Percentiles rank a stretch among this genome's conserved stretches.
These are phyloP conservation scores for Bombus terrestris DNA, from an alignment of 1,140 invertebrate species.

Conservation along the genomic window DNA sequence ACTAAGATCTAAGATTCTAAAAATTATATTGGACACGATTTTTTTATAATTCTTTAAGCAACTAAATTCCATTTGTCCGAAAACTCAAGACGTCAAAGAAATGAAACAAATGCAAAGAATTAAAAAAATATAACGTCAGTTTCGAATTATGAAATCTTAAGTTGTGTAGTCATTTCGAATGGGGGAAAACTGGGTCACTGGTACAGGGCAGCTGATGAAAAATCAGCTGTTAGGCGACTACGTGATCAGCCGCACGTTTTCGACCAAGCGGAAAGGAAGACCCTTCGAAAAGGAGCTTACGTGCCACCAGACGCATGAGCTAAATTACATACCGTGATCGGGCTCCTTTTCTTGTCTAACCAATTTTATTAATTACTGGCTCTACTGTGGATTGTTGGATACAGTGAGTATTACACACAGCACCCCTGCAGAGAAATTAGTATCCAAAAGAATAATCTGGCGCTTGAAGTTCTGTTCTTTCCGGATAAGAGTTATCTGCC, in stretches of 20 bases:
- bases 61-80: not conserved
- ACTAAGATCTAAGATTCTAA: not conserved
- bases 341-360: not conserved
- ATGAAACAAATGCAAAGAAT: not conserved
- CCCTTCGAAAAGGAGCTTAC: not conserved
- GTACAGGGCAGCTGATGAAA: not conserved
- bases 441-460: not conserved
- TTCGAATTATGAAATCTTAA: not conserved
- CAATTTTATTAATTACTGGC: not conserved
- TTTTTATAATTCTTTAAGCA: not conserved
- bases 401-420: slow-evolving; percentile 2
- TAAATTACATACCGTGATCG: not conserved
- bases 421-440: slow-evolving; percentile 67
- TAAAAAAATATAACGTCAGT: not conserved
- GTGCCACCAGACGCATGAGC: not conserved
- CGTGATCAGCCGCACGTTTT: slow-evolving; percentile 15
- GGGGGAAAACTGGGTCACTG: not conserved
- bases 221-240: not conserved
- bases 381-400: not conserved
- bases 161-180: not conserved
- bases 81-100: not conserved
- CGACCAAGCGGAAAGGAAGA: not conserved
- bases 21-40: not conserved
- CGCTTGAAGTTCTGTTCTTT: slow-evolving; percentile 55
- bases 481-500: slow-evolving; percentile 27